phyloP scores from a whole-genome alignment of 2,888 invertebrate genomes.

The Cephonodes hylas region DNA sequence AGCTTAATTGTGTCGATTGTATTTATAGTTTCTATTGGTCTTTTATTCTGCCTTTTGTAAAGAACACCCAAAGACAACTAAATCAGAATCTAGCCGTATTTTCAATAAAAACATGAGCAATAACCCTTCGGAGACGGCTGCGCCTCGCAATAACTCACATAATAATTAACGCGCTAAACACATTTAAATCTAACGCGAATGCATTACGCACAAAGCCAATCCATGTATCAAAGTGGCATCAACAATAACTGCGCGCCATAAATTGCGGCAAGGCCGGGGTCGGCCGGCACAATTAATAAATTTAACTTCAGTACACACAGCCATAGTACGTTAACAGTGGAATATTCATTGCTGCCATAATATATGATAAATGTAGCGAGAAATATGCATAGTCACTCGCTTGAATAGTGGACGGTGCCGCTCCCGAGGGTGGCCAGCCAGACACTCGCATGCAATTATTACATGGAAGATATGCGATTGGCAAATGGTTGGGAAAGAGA shows the following conservation, averaged over 20 bases:
- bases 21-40: too few species aligned
- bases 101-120: background rate
- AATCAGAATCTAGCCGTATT: background rate
- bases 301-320: conserved; percentile 41
- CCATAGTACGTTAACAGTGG: conserved; percentile 53
- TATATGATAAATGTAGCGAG: conserved; percentile 68
- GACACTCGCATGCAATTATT: background rate
- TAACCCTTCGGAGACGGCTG: background rate
- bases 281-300: conserved; percentile 68
- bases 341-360: conserved; percentile 72
- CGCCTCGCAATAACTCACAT: background rate
- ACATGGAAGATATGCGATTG: too few species aligned
- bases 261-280: conserved; percentile 53
- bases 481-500: too few species aligned
- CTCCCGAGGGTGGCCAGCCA: background rate
- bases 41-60: too few species aligned
- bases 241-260: conserved; percentile 54
- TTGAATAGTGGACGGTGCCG: conserved; percentile 7
- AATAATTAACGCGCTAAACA: background rate
- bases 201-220: conserved; percentile 25
- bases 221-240: conserved; percentile 37
- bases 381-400: conserved; percentile 66
- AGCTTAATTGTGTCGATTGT: too few species aligned
- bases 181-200: conserved; percentile 19
- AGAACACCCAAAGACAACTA: too few species aligned